phyloP scores from a whole-genome alignment of 2,888 invertebrate species.

The Callyntrura guangdongensis region DNA sequence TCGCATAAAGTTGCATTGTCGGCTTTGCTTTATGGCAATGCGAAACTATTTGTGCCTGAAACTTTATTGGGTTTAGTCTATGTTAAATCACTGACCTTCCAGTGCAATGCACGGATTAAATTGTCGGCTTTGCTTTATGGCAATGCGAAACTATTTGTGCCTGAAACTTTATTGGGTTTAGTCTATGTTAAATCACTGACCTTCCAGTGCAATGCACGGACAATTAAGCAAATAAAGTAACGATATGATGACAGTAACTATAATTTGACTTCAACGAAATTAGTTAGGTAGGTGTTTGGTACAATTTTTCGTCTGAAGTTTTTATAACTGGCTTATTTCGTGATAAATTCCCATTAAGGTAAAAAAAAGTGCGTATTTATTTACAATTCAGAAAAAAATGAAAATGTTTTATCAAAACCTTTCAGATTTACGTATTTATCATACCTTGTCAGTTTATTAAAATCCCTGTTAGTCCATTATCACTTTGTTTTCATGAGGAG shows the following conservation, averaged over 20 bases:
- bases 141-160: background rate
- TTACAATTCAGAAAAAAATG: background rate
- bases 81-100: slow-evolving; percentile 33
- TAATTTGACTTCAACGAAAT: slow-evolving; percentile 4
- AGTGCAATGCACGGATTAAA: background rate
- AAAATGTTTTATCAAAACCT: background rate
- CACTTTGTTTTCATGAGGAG: background rate
- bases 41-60: background rate
- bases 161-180: background rate
- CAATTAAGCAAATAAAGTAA: background rate
- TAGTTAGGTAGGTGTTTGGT: background rate
- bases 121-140: too few relatives aligned
- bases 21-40: background rate
- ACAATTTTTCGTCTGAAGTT: background rate
- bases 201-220: slow-evolving; percentile 10
- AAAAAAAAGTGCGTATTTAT: background rate
- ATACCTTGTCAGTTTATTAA: background rate
- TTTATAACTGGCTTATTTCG: background rate
- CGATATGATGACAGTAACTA: background rate
- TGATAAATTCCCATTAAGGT: background rate
- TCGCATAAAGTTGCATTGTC: background rate
- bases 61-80: background rate
- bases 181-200: slow-evolving; percentile 15
- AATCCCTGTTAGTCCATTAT: background rate
- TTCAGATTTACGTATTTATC: slow-evolving; percentile 13